Conservation (phyloP, 2,797 vertebrate species). For the Oreonectes daqikongensis region DNA sequence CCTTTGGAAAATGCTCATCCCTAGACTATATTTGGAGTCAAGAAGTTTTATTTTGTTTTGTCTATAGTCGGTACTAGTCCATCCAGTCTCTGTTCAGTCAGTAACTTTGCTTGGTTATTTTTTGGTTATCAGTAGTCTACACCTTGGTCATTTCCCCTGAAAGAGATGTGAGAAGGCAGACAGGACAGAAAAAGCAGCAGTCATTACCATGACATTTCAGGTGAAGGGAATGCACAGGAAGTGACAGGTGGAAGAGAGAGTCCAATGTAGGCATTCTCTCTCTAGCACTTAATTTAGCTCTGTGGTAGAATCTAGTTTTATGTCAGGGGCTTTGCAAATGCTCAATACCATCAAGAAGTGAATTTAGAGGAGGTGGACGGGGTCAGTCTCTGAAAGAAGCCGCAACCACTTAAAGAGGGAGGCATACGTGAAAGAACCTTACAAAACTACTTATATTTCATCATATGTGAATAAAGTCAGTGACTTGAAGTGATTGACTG, state of each 20-base stretch:
- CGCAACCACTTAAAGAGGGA: slow-evolving; percentile 1
- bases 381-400: not conserved
- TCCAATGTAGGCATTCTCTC: slow-evolving; percentile 34
- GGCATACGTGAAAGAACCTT: not conserved
- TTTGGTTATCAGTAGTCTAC: slow-evolving; percentile 23
- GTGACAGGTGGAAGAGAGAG: slow-evolving; percentile 21
- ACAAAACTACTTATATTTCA: not conserved
- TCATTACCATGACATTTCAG: slow-evolving; percentile 38
- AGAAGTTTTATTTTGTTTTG: too few species aligned
- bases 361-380: slow-evolving; percentile 13
- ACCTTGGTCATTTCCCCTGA: slow-evolving; percentile 28
- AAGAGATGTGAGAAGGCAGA: slow-evolving; percentile 22
- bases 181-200: slow-evolving; percentile 43
- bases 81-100: too few species aligned
- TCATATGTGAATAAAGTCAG: not conserved
- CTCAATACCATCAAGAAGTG: slow-evolving; percentile 14
- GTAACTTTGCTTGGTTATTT: slow-evolving; percentile 10
- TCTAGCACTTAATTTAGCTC: slow-evolving; percentile 50
- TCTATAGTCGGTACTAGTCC: too few species aligned
- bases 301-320: slow-evolving; percentile 32
- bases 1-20: not conserved
- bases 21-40: too few species aligned
- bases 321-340: slow-evolving; percentile 28
- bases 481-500: not conserved
- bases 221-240: slow-evolving; percentile 39